phyloP scores from a whole-genome alignment of 2,888 invertebrate species.

The Coleophora flavipennella region DNA sequence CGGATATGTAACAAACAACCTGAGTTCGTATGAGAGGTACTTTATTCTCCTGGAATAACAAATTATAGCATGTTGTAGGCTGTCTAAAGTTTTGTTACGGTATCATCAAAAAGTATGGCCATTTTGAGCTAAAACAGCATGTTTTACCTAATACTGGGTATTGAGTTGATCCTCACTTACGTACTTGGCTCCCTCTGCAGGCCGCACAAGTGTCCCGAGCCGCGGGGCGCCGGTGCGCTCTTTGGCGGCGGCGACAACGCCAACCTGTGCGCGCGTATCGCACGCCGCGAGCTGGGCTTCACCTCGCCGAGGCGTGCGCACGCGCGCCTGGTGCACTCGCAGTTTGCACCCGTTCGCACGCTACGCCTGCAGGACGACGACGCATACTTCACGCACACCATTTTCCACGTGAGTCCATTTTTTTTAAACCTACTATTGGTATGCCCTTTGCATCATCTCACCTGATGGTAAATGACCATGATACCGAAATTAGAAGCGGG shows the following conservation, averaged over 20 bases:
- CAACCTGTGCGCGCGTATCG: slow-evolving; percentile 92
- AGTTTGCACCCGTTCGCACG: slow-evolving; percentile 55
- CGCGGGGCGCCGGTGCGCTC: slow-evolving; percentile 25
- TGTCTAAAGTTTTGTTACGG: too few species aligned
- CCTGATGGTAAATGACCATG: too few species aligned
- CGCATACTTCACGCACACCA: slow-evolving; percentile 80
- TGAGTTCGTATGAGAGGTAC: too few species aligned
- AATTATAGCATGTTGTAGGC: too few species aligned
- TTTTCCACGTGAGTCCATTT: slow-evolving; percentile 49
- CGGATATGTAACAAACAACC: too few species aligned
- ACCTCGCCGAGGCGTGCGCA: slow-evolving; percentile 44
- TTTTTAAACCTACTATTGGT: too few species aligned
- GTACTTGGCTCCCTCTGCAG: slow-evolving; percentile 45
- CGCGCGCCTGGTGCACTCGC: slow-evolving; percentile 53
- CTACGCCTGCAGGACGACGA: slow-evolving; percentile 67
- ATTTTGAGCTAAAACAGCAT: too few species aligned
- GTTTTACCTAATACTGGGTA: too few species aligned
- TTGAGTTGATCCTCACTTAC: not conserved
- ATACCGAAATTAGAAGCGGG: too few species aligned
- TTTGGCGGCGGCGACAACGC: slow-evolving; percentile 72
- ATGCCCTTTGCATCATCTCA: too few species aligned
- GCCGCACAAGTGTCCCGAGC: slow-evolving; percentile 96
- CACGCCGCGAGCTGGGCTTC: slow-evolving; percentile 76
- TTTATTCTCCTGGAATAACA: too few species aligned
- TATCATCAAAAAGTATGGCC: too few species aligned